Conservation (phyloP, 2,797 vertebrate genomes). For the Eptatretus atami region DNA sequence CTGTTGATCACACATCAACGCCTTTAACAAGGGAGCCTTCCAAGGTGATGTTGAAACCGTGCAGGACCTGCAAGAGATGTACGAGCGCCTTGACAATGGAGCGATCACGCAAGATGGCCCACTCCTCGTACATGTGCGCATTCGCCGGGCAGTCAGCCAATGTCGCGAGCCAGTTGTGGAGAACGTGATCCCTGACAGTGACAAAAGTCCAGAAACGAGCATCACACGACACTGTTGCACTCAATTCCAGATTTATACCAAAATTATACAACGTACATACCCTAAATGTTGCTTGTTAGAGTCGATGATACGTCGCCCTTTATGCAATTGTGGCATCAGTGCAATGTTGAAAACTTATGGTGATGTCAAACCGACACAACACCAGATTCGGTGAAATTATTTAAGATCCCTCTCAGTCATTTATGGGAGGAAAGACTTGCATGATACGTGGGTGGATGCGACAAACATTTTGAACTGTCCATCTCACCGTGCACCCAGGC, state of each 20-base stretch:
- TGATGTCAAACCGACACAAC: background rate
- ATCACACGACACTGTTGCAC: too few relatives aligned
- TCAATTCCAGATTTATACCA: too few relatives aligned
- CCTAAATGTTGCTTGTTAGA: too few relatives aligned
- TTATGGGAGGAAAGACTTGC: background rate
- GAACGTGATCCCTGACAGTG: constrained; percentile 36
- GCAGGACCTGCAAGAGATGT: constrained; percentile 44
- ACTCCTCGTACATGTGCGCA: constrained; percentile 50
- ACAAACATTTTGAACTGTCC: background rate
- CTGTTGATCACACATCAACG: constrained; percentile 37
- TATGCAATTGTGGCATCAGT: too few relatives aligned
- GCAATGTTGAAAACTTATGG: background rate
- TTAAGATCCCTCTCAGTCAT: background rate
- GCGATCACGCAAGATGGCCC: constrained; percentile 43
- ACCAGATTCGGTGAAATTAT: background rate
- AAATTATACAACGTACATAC: too few relatives aligned
- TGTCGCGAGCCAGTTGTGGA: constrained; percentile 62
- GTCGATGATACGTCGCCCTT: too few relatives aligned
- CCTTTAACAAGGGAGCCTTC: constrained; percentile 72
- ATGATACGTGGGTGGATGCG: background rate
- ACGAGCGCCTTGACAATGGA: constrained; percentile 42
- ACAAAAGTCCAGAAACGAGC: too few relatives aligned
- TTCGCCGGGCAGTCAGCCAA: constrained; percentile 42
- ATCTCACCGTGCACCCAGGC: constrained; percentile 48
- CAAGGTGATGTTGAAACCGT: constrained; percentile 56